Percentiles rank a stretch among this genome's conserved stretches.
These are phyloP conservation scores for Monopterus albus DNA, from an alignment of 2,113 vertebrate species.

Conservation along the genomic window DNA sequence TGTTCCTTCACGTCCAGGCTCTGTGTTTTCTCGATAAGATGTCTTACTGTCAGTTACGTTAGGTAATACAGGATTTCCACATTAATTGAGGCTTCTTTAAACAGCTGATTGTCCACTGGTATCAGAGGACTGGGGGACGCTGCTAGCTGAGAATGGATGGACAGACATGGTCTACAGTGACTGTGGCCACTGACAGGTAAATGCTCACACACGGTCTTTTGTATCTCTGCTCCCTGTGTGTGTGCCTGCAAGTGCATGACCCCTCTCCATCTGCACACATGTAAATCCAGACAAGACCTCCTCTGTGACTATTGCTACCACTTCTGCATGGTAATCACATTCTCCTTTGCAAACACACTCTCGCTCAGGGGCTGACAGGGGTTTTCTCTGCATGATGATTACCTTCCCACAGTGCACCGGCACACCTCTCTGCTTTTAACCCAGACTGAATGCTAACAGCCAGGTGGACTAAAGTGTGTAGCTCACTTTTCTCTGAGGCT, in stretches of 20 bases:
- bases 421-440: constrained; percentile 1
- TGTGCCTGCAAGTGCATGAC: constrained; percentile 10
- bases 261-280: constrained; percentile 14
- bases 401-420: background rate
- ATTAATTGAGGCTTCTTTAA: constrained; percentile 20
- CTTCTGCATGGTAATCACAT: constrained; percentile 31
- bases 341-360: constrained; percentile 5
- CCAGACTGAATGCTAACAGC: background rate
- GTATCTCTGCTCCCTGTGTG: background rate
- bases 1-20: background rate
- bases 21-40: background rate
- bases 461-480: background rate
- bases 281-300: constrained; percentile 38
- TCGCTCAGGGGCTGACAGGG: constrained; percentile 6
- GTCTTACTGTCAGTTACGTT: background rate
- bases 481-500: too few relatives aligned
- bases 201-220: background rate
- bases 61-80: constrained; percentile 1
- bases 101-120: constrained; percentile 7
- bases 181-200: background rate
- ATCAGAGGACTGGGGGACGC: background rate
- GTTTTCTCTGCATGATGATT: constrained; percentile 38
- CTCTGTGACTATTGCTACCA: background rate
- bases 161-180: background rate
- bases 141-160: rapidly evolving